phyloP scores from a whole-genome alignment of 2,113 vertebrate species.

The Pionites leucogaster region DNA sequence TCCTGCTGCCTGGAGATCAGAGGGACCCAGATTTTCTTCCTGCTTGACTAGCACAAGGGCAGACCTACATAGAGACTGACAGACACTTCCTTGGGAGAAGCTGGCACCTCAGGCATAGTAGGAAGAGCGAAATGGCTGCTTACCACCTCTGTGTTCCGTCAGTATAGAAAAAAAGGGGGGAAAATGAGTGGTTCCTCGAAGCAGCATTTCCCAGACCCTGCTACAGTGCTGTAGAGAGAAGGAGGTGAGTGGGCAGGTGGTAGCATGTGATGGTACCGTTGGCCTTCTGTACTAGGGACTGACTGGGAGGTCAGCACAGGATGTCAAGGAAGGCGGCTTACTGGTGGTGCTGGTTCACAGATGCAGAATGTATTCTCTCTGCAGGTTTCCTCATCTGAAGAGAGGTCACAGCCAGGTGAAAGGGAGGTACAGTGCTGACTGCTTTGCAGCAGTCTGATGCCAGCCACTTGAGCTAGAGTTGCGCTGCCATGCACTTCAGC shows the following conservation, averaged over 20 bases:
- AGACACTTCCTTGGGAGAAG: not conserved
- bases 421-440: not conserved
- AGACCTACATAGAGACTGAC: not conserved
- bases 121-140: not conserved
- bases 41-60: not conserved
- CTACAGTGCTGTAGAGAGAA: not conserved
- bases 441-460: not conserved
- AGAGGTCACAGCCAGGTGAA: not conserved
- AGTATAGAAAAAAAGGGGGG: not conserved
- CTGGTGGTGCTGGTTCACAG: not conserved
- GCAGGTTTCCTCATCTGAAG: not conserved
- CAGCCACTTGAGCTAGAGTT: not conserved
- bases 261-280: not conserved
- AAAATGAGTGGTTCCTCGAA: not conserved
- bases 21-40: not conserved
- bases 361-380: not conserved
- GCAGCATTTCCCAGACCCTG: not conserved
- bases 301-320: not conserved
- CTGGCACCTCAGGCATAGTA: not conserved
- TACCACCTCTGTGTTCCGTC: not conserved
- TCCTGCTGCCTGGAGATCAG: not conserved
- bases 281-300: not conserved
- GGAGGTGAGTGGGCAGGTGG: not conserved
- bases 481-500: not conserved
- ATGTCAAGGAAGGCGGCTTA: not conserved